Conservation (phyloP, 2,888 invertebrate species). For the Campoletis raptor region DNA sequence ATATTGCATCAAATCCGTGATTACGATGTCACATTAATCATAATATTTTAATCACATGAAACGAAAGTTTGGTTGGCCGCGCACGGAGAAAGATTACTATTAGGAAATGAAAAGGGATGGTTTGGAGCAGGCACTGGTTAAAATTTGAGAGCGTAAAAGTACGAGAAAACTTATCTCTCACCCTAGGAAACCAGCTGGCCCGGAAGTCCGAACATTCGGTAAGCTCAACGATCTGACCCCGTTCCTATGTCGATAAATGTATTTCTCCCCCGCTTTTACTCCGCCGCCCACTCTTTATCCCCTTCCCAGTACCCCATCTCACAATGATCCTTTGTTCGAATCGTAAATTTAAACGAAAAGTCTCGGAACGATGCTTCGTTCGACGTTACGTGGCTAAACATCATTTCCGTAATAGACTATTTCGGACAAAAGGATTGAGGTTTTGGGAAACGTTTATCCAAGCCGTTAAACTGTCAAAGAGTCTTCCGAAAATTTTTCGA, state of each 20-base stretch:
- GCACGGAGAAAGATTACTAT: constrained; percentile 12
- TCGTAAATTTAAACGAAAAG: constrained; percentile 44
- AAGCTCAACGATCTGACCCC: constrained; percentile 34
- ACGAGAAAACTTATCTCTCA: constrained; percentile 44
- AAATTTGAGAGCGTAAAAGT: constrained; percentile 24
- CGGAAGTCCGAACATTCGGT: constrained; percentile 57
- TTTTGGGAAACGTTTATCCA: constrained; percentile 52
- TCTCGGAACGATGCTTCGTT: constrained; percentile 28
- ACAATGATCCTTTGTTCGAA: constrained; percentile 61
- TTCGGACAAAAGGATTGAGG: constrained; percentile 58
- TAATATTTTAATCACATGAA: background rate
- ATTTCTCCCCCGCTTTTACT: constrained; percentile 50
- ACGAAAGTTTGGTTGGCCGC: constrained; percentile 5
- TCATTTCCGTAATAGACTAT: constrained; percentile 59
- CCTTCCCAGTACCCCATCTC: constrained; percentile 10
- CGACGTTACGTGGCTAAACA: constrained; percentile 31
- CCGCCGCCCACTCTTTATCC: constrained; percentile 27
- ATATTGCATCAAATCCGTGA: background rate
- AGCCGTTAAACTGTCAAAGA: constrained; percentile 44
- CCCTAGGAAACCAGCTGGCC: constrained; percentile 58
- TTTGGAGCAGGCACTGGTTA: constrained; percentile 41
- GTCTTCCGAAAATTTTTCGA: constrained; percentile 22
- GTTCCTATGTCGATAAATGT: constrained; percentile 38
- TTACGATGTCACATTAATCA: background rate
- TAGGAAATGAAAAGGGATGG: constrained; percentile 48